Percentiles rank a stretch among this genome's conserved stretches.
Evolutionary conservation across 92 coral and sea anemone species (phyloP).

Genomic region (Parazoanthus atlanticus): DNA sequence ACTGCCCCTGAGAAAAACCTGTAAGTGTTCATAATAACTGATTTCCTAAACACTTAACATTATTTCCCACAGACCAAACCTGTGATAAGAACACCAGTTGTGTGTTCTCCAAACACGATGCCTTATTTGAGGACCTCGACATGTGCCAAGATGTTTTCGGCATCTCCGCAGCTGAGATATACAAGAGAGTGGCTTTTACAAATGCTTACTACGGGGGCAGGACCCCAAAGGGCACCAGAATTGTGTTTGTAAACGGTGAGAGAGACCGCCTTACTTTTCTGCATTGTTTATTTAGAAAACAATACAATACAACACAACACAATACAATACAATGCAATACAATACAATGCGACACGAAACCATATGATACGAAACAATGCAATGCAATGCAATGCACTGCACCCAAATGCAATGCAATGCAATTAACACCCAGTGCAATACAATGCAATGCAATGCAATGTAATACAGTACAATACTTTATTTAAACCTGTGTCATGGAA

Average conservation of each 20-base stretch:
- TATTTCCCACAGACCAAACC: conserved; percentile 62
- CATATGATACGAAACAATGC: no score
- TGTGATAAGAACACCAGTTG: conserved; percentile 73
- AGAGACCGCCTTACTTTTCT: background rate
- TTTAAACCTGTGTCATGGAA: no score
- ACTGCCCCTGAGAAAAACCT: no score
- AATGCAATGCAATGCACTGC: no score
- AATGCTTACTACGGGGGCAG: conserved; percentile 75
- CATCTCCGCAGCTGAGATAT: conserved; percentile 43
- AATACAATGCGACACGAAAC: no score
- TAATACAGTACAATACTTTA: no score
- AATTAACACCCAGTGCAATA: no score
- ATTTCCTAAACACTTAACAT: background rate
- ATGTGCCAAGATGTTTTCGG: conserved; percentile 68
- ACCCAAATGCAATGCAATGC: no score
- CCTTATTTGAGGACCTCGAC: conserved; percentile 41
- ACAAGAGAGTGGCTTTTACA: conserved; percentile 72
- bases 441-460: no score
- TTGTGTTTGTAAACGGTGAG: conserved; percentile 76
- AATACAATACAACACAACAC: no score
- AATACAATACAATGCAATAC: no score
- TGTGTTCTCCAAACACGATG: conserved; percentile 48
- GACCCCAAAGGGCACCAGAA: conserved; percentile 68
- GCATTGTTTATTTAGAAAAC: background rate
- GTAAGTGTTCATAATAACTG: no score